Evolutionary conservation across 2,797 vertebrate species (phyloP).

Genomic region (Poeciliopsis paucimaculata): DNA sequence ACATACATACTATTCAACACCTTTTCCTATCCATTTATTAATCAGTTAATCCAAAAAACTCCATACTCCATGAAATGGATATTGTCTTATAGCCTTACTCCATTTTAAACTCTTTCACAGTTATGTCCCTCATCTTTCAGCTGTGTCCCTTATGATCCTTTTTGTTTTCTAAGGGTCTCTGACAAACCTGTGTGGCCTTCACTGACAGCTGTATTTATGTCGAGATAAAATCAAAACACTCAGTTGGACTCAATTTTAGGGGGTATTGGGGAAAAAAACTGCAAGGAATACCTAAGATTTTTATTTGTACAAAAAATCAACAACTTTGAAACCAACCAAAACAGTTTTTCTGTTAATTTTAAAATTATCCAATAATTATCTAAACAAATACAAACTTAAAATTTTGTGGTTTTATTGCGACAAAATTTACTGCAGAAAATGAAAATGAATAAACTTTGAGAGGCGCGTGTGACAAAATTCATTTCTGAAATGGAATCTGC

Average conservation of each 20-base stretch:
- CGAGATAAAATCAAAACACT: not conserved
- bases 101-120: not conserved
- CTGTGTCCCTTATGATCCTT: too few species aligned
- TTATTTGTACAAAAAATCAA: not conserved
- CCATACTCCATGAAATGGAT: not conserved
- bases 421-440: not conserved
- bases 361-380: not conserved
- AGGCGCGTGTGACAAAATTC: not conserved
- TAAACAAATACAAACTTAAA: not conserved
- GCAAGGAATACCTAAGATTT: not conserved
- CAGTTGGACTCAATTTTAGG: not conserved
- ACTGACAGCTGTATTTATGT: not conserved
- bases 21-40: too few species aligned
- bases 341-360: not conserved
- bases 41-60: too few species aligned
- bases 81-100: not conserved
- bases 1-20: too few species aligned
- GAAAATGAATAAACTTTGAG: not conserved
- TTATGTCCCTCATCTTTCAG: not conserved
- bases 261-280: not conserved
- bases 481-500: not conserved
- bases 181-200: not conserved
- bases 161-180: too few species aligned
- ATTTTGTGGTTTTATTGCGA: not conserved
- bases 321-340: too few species aligned